Conservation (phyloP, 2,113 vertebrate species). For the Melanerpes aurifrons region DNA sequence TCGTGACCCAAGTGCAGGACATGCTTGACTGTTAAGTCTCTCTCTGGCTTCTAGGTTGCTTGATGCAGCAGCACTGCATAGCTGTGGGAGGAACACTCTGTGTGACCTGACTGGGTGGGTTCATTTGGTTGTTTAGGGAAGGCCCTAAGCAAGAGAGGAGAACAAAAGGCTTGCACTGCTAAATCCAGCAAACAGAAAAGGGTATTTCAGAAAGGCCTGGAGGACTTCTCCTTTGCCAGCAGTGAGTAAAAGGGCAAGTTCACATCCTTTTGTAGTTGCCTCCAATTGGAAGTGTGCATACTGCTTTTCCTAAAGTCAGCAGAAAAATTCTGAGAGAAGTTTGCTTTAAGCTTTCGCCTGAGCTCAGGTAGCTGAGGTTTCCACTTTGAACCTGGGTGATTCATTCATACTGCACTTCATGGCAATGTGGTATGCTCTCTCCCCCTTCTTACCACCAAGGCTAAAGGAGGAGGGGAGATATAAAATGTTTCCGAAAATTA, state of each 20-base stretch:
- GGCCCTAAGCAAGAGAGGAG: background rate
- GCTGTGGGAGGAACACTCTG: accelerated
- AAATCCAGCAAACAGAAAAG: slow-evolving; percentile 35
- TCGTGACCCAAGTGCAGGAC: too few relatives aligned
- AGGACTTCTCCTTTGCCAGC: slow-evolving; percentile 39
- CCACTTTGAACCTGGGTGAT: slow-evolving; percentile 55
- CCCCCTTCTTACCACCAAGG: slow-evolving; percentile 16
- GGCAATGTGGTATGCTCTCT: slow-evolving; percentile 16
- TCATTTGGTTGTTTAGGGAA: background rate
- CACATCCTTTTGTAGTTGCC: slow-evolving; percentile 31
- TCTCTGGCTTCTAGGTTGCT: background rate
- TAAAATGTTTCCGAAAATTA: slow-evolving; percentile 65
- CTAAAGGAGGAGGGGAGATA: slow-evolving; percentile 6
- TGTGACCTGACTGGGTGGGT: background rate
- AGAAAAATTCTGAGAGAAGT: slow-evolving; percentile 50
- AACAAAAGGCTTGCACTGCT: background rate
- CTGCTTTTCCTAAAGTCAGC: slow-evolving; percentile 59
- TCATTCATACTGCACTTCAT: slow-evolving; percentile 59
- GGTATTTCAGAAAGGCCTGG: slow-evolving; percentile 42
- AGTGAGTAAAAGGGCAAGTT: slow-evolving; percentile 17
- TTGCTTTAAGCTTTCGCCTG: background rate
- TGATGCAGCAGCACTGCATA: background rate
- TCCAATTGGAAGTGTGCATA: slow-evolving; percentile 28
- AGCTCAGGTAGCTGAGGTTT: slow-evolving; percentile 41
- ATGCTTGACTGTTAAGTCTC: background rate